A percentile compares a stretch with the other conserved stretches of the same genome.
phyloP scores from a whole-genome alignment of 2,888 invertebrate genomes.

The Geophilus truncorum region DNA sequence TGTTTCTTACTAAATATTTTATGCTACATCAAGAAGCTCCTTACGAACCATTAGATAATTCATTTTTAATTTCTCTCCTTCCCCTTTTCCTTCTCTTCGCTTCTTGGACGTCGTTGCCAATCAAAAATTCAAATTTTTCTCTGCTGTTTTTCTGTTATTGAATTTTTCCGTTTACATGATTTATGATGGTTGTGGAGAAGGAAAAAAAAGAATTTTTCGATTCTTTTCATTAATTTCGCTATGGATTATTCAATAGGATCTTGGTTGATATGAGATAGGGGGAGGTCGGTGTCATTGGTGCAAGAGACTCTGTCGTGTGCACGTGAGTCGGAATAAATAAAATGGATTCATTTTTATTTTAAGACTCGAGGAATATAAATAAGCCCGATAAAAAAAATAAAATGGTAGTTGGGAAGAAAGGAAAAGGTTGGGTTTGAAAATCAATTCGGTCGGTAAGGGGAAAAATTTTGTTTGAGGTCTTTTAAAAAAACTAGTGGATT shows the following conservation, averaged over 20 bases:
- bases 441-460: not conserved
- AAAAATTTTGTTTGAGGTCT: not conserved
- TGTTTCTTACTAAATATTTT: not conserved
- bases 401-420: not conserved
- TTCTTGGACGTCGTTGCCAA: not conserved
- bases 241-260: not conserved
- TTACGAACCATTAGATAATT: not conserved
- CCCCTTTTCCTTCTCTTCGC: not conserved
- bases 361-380: not conserved
- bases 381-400: not conserved
- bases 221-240: not conserved
- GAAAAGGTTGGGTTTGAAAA: not conserved
- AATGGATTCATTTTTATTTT: constrained; percentile 16
- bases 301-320: not conserved
- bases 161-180: not conserved
- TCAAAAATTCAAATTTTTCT: not conserved
- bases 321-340: constrained; percentile 8
- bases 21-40: not conserved
- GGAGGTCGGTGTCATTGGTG: not conserved
- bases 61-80: not conserved
- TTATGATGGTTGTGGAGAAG: not conserved
- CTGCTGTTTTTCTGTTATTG: not conserved
- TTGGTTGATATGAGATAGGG: not conserved
- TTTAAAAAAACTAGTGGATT: not conserved
- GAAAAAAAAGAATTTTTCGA: not conserved